These are phyloP conservation scores for Aporophyla lueneburgensis DNA, from an alignment of 2,888 invertebrate genomes.

Conservation along the genomic window DNA sequence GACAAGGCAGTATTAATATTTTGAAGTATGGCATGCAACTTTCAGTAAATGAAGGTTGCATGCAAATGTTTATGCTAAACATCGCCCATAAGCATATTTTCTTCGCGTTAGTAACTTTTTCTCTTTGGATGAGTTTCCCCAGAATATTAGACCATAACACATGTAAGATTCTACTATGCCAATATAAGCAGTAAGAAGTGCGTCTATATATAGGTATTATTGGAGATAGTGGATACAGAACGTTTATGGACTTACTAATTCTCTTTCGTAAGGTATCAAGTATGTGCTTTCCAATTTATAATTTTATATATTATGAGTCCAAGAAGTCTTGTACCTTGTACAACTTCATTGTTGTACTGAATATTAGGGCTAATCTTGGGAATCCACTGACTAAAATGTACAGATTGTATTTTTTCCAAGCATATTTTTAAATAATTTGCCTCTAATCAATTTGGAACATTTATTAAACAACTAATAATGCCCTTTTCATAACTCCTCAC, in stretches of 20 bases:
- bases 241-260: conserved; percentile 3
- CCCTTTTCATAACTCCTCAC: not conserved
- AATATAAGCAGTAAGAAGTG: not conserved
- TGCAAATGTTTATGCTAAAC: too few relatives aligned
- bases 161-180: too few relatives aligned
- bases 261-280: not conserved
- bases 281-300: not conserved
- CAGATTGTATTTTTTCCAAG: not conserved
- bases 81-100: too few relatives aligned
- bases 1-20: too few relatives aligned
- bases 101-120: too few relatives aligned
- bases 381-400: not conserved
- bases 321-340: not conserved
- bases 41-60: too few relatives aligned
- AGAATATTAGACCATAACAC: too few relatives aligned
- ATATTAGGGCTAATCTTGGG: not conserved
- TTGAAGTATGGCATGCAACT: too few relatives aligned
- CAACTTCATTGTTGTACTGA: not conserved
- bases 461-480: not conserved
- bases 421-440: not conserved
- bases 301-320: not conserved
- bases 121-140: too few relatives aligned
- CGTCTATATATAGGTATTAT: not conserved
- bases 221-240: not conserved
- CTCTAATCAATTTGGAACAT: not conserved